phyloP scores from a whole-genome alignment of 2,113 vertebrate genomes.

The Sebastes fasciatus region DNA sequence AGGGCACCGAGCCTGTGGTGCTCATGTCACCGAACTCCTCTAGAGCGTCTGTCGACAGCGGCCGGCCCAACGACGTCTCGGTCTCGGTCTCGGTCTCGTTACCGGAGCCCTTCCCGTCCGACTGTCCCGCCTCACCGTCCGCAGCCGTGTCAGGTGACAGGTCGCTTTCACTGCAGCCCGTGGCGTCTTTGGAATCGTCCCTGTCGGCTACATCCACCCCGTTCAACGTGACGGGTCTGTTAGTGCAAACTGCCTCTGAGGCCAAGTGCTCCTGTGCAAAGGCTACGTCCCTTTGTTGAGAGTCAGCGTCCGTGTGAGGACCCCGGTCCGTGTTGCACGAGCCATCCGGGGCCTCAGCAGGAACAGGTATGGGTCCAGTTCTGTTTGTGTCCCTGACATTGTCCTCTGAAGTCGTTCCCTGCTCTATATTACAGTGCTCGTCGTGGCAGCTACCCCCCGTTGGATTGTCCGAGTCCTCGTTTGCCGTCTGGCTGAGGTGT shows the following conservation, averaged over 20 bases:
- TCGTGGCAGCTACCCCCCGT: slow-evolving; percentile 67
- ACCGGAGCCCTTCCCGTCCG: slow-evolving; percentile 69
- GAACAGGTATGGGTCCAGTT: slow-evolving; percentile 34
- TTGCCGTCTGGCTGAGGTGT: slow-evolving; percentile 65
- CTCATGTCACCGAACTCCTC: slow-evolving; percentile 92
- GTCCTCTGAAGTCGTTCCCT: slow-evolving; percentile 63
- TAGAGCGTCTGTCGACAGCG: slow-evolving; percentile 76
- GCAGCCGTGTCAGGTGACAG: background rate
- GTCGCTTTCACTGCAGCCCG: slow-evolving; percentile 21
- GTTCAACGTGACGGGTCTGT: slow-evolving; percentile 28
- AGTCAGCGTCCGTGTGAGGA: slow-evolving; percentile 43
- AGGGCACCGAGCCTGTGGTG: slow-evolving; percentile 83
- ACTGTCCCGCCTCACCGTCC: slow-evolving; percentile 47
- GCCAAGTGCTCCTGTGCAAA: slow-evolving; percentile 9
- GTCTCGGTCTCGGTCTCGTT: slow-evolving; percentile 76
- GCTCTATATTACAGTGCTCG: slow-evolving; percentile 58
- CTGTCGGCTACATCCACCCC: slow-evolving; percentile 6
- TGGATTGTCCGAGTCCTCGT: slow-evolving; percentile 57
- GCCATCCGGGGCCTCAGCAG: slow-evolving; percentile 22
- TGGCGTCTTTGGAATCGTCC: slow-evolving; percentile 35
- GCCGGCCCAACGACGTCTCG: slow-evolving; percentile 79
- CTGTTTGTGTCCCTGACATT: slow-evolving; percentile 66
- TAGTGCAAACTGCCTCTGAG: slow-evolving; percentile 45
- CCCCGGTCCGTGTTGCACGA: slow-evolving; percentile 69
- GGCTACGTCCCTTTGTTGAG: slow-evolving; percentile 60